These are phyloP conservation scores for Schizopygopsis malacanthus DNA, from an alignment of 2,797 vertebrate genomes.

Conservation along the genomic window DNA sequence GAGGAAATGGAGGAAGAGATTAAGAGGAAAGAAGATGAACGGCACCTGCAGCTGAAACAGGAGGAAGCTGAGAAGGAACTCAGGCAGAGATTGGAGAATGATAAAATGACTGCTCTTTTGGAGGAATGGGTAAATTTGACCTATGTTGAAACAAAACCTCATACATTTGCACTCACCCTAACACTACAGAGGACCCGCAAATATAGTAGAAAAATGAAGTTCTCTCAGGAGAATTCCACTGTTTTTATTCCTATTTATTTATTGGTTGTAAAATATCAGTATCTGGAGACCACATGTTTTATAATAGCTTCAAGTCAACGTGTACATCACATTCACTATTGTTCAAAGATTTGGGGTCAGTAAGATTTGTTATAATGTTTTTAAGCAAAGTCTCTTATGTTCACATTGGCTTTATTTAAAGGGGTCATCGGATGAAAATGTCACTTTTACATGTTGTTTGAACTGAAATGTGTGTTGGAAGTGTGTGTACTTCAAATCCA, in stretches of 20 bases:
- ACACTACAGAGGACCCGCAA: not conserved
- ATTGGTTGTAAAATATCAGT: too few species aligned
- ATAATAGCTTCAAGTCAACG: too few species aligned
- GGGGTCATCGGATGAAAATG: too few species aligned
- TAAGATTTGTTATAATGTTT: not conserved
- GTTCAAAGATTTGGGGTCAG: not conserved
- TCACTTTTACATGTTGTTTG: too few species aligned
- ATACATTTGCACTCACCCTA: not conserved
- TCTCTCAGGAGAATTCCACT: not conserved
- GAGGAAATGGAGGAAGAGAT: conserved; percentile 82
- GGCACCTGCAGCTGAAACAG: conserved; percentile 68
- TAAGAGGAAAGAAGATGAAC: conserved; percentile 72
- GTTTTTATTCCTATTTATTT: too few species aligned
- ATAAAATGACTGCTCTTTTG: conserved; percentile 79
- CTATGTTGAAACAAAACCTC: not conserved
- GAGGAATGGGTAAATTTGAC: conserved; percentile 86
- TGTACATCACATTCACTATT: not conserved
- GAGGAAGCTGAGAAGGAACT: conserved; percentile 73
- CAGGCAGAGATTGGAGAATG: conserved; percentile 76
- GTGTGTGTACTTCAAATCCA: too few species aligned
- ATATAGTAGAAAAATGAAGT: not conserved
- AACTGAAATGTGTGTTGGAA: too few species aligned
- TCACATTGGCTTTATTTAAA: not conserved
- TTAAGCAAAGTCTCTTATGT: not conserved
- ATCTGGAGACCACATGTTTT: too few species aligned